These are phyloP conservation scores for Hippopotamus amphibius DNA, from an alignment of 2,113 vertebrate species.

Conservation along the genomic window DNA sequence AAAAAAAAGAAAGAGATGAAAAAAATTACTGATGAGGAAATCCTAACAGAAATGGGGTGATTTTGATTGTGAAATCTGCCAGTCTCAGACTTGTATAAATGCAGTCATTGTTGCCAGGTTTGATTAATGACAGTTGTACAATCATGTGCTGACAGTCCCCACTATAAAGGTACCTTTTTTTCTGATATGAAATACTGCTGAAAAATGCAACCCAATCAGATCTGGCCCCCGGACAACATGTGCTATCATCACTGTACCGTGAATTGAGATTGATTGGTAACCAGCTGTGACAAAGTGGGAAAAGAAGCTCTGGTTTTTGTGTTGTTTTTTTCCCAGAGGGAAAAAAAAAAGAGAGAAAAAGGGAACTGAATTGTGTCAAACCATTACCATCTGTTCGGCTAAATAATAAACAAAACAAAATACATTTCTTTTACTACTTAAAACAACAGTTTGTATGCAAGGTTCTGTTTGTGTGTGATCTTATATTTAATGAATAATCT, in stretches of 20 bases:
- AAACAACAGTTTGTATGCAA: slow-evolving; percentile 70
- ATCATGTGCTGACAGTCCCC: slow-evolving; percentile 86
- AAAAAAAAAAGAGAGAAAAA: slow-evolving; percentile 58
- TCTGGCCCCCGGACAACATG: slow-evolving; percentile 89
- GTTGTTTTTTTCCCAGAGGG: slow-evolving; percentile 63
- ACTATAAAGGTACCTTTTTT: slow-evolving; percentile 81
- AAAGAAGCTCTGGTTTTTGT: slow-evolving; percentile 81
- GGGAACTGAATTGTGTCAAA: slow-evolving; percentile 84
- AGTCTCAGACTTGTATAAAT: slow-evolving; percentile 84
- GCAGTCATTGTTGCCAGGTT: slow-evolving; percentile 86
- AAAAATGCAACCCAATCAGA: slow-evolving; percentile 89
- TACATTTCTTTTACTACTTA: slow-evolving; percentile 81
- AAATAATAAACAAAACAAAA: slow-evolving; percentile 85
- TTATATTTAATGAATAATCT: neutral
- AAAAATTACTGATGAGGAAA: slow-evolving; percentile 83
- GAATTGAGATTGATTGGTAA: slow-evolving; percentile 91
- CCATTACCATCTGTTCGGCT: slow-evolving; percentile 85
- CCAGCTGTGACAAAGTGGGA: slow-evolving; percentile 89
- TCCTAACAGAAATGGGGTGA: slow-evolving; percentile 81
- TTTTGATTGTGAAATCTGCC: slow-evolving; percentile 85
- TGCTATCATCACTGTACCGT: slow-evolving; percentile 88
- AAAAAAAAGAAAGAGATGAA: slow-evolving; percentile 71
- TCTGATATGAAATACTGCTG: slow-evolving; percentile 87
- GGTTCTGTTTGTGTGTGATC: slow-evolving; percentile 61
- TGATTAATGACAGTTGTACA: slow-evolving; percentile 90